Conservation (phyloP, 2,797 vertebrate genomes). For the Myripristis murdjan region DNA sequence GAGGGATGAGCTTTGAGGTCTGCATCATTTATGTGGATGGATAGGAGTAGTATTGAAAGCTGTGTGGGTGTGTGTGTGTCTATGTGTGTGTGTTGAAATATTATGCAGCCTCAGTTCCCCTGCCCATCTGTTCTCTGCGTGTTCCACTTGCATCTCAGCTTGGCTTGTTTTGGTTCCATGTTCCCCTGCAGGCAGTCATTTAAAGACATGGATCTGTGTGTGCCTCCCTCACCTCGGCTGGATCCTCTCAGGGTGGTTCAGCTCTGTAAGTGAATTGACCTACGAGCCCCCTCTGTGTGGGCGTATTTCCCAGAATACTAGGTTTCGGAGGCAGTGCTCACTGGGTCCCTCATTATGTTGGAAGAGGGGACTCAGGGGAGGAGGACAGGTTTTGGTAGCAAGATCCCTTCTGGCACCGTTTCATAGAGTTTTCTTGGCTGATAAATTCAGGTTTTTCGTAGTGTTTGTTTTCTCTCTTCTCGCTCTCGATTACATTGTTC, state of each 20-base stretch:
- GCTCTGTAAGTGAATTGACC: conserved; percentile 76
- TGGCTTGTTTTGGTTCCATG: conserved; percentile 65
- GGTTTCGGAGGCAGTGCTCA: conserved; percentile 56
- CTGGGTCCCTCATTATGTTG: conserved; percentile 72
- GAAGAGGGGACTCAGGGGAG: conserved; percentile 62
- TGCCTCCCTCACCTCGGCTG: conserved; percentile 70
- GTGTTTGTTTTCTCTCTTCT: conserved; percentile 62
- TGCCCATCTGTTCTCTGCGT: conserved; percentile 71
- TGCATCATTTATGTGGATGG: conserved; percentile 42
- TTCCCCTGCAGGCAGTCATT: conserved; percentile 74
- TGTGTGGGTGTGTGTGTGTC: conserved; percentile 14
- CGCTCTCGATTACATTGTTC: conserved; percentile 55
- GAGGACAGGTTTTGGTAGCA: conserved; percentile 63
- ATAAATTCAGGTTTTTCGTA: conserved; percentile 53
- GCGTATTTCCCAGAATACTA: conserved; percentile 69
- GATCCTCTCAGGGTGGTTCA: conserved; percentile 58
- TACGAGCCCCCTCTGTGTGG: conserved; percentile 62
- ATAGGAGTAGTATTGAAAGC: conserved; percentile 12
- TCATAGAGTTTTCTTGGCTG: conserved; percentile 73
- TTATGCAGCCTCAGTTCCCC: conserved; percentile 53
- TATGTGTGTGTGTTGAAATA: conserved; percentile 38
- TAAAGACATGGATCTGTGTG: conserved; percentile 70
- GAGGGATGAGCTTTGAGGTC: conserved; percentile 29
- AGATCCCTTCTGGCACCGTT: conserved; percentile 71
- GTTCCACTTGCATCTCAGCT: conserved; percentile 65